Evolutionary conservation across 2,797 vertebrate species (phyloP).

Genomic region (Spizella passerina): DNA sequence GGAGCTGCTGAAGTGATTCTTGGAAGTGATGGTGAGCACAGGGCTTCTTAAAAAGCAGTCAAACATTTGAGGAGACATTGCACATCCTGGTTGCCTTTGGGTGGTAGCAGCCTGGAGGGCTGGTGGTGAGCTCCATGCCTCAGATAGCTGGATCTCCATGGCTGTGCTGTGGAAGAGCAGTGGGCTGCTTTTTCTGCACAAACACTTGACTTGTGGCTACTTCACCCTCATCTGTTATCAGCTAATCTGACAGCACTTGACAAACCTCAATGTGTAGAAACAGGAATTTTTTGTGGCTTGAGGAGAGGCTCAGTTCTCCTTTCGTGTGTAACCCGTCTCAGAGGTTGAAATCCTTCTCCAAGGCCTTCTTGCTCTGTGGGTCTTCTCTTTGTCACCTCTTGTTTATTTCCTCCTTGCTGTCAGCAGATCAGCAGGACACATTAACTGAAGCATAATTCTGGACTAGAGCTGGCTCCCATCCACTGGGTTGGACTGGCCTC

Average conservation of each 20-base stretch:
- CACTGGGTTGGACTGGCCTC: neutral
- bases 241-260: neutral
- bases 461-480: constrained; percentile 13
- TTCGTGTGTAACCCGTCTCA: neutral
- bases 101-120: neutral
- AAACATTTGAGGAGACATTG: neutral
- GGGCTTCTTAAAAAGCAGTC: neutral
- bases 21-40: accelerated
- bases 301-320: neutral
- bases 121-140: neutral
- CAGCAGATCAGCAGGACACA: constrained; percentile 37
- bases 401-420: constrained; percentile 54
- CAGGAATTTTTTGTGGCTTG: neutral
- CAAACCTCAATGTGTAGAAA: neutral
- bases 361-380: constrained; percentile 9
- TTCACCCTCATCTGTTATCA: neutral
- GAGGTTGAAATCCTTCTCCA: neutral
- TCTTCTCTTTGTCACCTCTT: constrained; percentile 44
- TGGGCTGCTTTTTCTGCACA: neutral
- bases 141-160: neutral
- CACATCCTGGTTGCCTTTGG: neutral
- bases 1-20: neutral
- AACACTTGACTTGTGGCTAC: neutral
- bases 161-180: neutral
- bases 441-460: constrained; percentile 11